Percentiles rank a stretch among this genome's conserved stretches.
Evolutionary conservation across 2,888 invertebrate genomes (phyloP).

Genomic region (Tortricodes alternella): DNA sequence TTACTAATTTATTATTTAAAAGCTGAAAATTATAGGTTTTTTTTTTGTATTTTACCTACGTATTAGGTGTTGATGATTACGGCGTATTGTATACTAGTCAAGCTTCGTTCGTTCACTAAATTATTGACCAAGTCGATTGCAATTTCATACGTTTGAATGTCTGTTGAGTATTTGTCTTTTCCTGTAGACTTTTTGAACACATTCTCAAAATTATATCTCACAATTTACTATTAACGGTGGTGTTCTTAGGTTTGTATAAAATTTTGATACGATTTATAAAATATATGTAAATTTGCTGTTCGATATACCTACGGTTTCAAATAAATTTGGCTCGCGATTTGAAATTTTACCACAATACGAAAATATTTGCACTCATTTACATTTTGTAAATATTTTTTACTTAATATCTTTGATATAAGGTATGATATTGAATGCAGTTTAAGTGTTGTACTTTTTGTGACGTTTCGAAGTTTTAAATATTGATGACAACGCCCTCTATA

Average conservation of each 20-base stretch:
- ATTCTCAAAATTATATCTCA: background rate
- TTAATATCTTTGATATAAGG: slow-evolving; percentile 38
- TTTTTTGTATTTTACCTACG: background rate
- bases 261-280: slow-evolving; percentile 28
- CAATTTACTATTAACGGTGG: slow-evolving; percentile 1
- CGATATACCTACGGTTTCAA: slow-evolving; percentile 10
- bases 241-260: slow-evolving; percentile 21
- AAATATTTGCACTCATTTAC: slow-evolving; percentile 23
- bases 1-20: slow-evolving; percentile 29
- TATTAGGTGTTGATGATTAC: too few species aligned
- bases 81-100: background rate
- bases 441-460: slow-evolving; percentile 39
- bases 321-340: slow-evolving; percentile 16
- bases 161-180: too few species aligned
- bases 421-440: slow-evolving; percentile 42
- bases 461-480: slow-evolving; percentile 1
- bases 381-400: slow-evolving; percentile 49
- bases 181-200: background rate
- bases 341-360: slow-evolving; percentile 15
- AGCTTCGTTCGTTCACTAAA: background rate
- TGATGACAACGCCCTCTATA: slow-evolving; percentile 14
- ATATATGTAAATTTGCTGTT: slow-evolving; percentile 27
- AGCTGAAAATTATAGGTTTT: background rate
- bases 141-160: background rate
- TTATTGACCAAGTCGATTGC: background rate